These are phyloP conservation scores for Agriotes lineatus DNA, from an alignment of 2,888 invertebrate genomes.

Conservation along the genomic window DNA sequence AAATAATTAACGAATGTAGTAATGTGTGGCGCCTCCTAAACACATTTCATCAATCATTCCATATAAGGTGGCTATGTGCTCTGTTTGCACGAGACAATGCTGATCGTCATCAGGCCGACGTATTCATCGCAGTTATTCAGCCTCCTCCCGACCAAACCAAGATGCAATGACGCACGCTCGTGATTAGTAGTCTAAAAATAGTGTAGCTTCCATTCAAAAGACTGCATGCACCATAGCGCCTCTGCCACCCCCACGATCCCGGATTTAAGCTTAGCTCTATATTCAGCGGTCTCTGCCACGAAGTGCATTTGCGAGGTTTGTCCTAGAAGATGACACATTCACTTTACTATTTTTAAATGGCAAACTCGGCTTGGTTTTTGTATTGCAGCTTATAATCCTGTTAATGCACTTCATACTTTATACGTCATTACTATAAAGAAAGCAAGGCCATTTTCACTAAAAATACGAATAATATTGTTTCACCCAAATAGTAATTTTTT, in stretches of 20 bases:
- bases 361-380: no score
- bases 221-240: slow-evolving; percentile 2
- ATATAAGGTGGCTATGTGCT: slow-evolving; percentile 19
- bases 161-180: slow-evolving; percentile 23
- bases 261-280: neutral
- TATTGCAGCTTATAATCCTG: no score
- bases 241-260: neutral
- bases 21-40: slow-evolving; percentile 21
- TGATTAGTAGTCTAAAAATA: slow-evolving; percentile 24
- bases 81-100: slow-evolving; percentile 23
- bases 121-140: slow-evolving; percentile 17
- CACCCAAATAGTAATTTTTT: no score
- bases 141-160: neutral
- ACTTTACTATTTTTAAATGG: no score
- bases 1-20: slow-evolving; percentile 11
- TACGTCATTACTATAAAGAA: no score
- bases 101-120: slow-evolving; percentile 13
- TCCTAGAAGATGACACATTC: no score
- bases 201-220: slow-evolving; percentile 19
- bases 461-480: no score
- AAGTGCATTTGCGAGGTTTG: neutral
- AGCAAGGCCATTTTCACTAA: no score
- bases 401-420: no score
- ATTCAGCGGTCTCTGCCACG: neutral
- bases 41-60: slow-evolving; percentile 23